Evolutionary conservation across 2,888 invertebrate species (phyloP).

Genomic region (Chromoteleia sp.): DNA sequence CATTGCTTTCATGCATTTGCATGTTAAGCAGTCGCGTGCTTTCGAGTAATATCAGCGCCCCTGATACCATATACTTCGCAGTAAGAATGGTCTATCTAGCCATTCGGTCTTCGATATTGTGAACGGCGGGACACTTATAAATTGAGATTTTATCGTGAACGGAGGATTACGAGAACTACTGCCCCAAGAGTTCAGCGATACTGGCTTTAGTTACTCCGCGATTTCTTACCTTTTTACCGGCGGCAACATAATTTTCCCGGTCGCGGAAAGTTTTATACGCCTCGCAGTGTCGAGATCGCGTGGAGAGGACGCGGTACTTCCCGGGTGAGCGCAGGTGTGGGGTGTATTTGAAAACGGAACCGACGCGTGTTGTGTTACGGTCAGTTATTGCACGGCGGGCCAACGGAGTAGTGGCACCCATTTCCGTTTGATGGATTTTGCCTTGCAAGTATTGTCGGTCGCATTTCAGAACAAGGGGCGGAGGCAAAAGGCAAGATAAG

Average conservation of each 20-base stretch:
- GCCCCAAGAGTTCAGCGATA: constrained; percentile 65
- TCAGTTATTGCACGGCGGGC: constrained; percentile 32
- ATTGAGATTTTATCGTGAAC: constrained; percentile 83
- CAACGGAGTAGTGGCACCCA: constrained; percentile 50
- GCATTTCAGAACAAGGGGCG: constrained; percentile 52
- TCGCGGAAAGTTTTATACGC: constrained; percentile 54
- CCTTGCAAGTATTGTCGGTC: constrained; percentile 57
- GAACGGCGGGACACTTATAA: constrained; percentile 84
- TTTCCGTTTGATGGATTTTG: constrained; percentile 63
- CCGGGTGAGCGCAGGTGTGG: constrained; percentile 41
- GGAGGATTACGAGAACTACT: constrained; percentile 70
- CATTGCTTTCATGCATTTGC: constrained; percentile 85
- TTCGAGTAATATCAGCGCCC: constrained; percentile 83
- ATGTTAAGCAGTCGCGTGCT: constrained; percentile 85
- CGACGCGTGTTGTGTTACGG: constrained; percentile 22
- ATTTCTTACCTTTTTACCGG: constrained; percentile 63
- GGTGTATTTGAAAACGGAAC: constrained; percentile 52
- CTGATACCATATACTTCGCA: constrained; percentile 81
- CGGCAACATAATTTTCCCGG: constrained; percentile 54
- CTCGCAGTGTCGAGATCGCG: constrained; percentile 25
- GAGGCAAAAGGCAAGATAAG: constrained; percentile 66
- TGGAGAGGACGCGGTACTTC: constrained; percentile 14
- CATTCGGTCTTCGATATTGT: constrained; percentile 84
- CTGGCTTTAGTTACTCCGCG: constrained; percentile 59
- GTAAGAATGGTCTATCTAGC: constrained; percentile 82